A percentile compares a stretch with the other conserved stretches of the same genome.
Evolutionary conservation across 2,797 vertebrate genomes (phyloP).

Genomic region (Pseudocheirus occidentalis): DNA sequence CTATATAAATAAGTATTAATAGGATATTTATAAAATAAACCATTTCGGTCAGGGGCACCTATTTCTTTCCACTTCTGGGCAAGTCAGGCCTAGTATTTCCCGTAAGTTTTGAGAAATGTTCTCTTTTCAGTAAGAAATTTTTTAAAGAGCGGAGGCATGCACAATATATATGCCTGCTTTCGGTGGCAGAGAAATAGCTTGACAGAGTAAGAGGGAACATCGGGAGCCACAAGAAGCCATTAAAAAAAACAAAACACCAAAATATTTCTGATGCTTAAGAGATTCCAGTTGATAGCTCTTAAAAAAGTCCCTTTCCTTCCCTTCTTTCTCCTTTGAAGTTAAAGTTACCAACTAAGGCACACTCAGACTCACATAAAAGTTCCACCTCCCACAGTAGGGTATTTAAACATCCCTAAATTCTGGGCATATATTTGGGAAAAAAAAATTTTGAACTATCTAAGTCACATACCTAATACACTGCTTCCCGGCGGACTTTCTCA

Average conservation of each 20-base stretch:
- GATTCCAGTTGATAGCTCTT: conserved; percentile 37
- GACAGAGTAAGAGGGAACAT: not conserved
- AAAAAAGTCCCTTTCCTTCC: not conserved
- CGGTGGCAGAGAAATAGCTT: conserved; percentile 67
- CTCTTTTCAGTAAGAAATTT: conserved; percentile 74
- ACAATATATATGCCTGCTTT: conserved; percentile 71
- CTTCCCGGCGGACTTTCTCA: conserved; percentile 80
- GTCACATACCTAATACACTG: conserved; percentile 78
- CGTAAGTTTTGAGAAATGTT: conserved; percentile 73
- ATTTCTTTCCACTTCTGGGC: conserved; percentile 47
- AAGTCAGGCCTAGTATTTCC: conserved; percentile 76
- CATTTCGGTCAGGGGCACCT: conserved; percentile 71
- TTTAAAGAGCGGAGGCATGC: conserved; percentile 67
- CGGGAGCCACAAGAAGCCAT: not conserved
- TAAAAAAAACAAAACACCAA: rapidly evolving
- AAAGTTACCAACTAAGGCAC: conserved; percentile 79
- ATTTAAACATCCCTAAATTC: conserved; percentile 74
- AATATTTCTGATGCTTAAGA: conserved; percentile 65
- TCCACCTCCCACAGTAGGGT: conserved; percentile 72
- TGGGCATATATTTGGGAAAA: conserved; percentile 72
- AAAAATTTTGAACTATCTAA: conserved; percentile 77
- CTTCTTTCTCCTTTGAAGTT: conserved; percentile 73
- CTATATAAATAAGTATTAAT: conserved; percentile 60
- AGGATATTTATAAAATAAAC: conserved; percentile 78
- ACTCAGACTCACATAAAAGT: conserved; percentile 35